Evolutionary conservation across 2,113 vertebrate species (phyloP).

Genomic region (Triplophysa tibetana): DNA sequence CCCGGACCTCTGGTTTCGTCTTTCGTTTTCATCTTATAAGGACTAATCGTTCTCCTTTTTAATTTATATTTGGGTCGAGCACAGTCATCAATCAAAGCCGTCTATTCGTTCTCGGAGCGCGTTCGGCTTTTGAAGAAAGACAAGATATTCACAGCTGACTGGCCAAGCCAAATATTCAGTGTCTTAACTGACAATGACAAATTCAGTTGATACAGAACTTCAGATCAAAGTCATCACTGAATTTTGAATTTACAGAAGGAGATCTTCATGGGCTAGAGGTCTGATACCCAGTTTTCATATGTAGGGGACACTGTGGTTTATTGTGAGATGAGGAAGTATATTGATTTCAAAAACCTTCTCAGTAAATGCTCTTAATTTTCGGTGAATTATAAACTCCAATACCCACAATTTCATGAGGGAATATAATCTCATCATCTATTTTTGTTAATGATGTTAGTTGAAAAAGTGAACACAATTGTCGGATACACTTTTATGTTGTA

Average conservation of each 20-base stretch:
- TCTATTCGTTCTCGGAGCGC: constrained; percentile 26
- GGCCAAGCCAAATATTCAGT: constrained; percentile 39
- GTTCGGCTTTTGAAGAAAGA: constrained; percentile 43
- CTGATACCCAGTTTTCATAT: background rate
- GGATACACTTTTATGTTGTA: too few relatives aligned
- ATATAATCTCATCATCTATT: too few relatives aligned
- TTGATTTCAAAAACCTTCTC: too few relatives aligned
- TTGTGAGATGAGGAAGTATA: too few relatives aligned
- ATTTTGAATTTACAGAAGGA: background rate
- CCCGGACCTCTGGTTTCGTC: constrained; percentile 27
- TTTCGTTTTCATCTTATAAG: constrained; percentile 41
- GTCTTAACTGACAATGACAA: constrained; percentile 51
- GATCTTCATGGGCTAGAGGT: background rate
- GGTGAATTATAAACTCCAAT: too few relatives aligned
- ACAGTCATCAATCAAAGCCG: constrained; percentile 51
- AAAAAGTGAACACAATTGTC: too few relatives aligned
- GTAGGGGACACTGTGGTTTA: too few relatives aligned
- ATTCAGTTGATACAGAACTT: constrained; percentile 24
- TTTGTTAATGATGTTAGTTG: too few relatives aligned
- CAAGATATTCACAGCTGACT: constrained; percentile 43
- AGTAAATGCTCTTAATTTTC: too few relatives aligned
- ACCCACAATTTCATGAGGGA: too few relatives aligned
- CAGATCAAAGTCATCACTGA: constrained; percentile 11
- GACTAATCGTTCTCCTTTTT: constrained; percentile 47
- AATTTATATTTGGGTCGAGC: constrained; percentile 51